Percentiles rank a stretch among this genome's conserved stretches.
Evolutionary conservation across 2,888 invertebrate genomes (phyloP).

Genomic region (Plutella xylostella): DNA sequence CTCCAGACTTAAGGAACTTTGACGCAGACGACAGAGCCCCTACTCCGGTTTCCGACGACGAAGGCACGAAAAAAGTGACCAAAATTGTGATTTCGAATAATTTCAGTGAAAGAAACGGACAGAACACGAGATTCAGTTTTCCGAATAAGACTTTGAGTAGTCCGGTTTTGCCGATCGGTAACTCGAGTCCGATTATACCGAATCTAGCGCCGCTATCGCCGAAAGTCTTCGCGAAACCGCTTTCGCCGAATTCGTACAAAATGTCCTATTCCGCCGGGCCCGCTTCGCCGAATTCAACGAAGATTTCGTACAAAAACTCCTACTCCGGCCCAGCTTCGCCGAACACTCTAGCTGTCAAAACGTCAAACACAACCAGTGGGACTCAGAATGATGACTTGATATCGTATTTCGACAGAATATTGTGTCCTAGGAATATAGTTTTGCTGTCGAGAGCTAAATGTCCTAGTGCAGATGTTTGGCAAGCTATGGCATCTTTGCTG

Average conservation of each 20-base stretch:
- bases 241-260: too few relatives aligned
- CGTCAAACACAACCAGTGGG: constrained; percentile 8
- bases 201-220: too few relatives aligned
- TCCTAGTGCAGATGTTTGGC: constrained; percentile 38
- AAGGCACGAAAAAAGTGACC: constrained; percentile 12
- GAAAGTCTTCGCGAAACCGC: too few relatives aligned
- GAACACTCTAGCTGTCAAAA: neutral
- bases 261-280: neutral
- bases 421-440: constrained; percentile 51
- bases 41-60: constrained; percentile 41
- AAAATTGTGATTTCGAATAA: neutral
- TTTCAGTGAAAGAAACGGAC: neutral
- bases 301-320: neutral
- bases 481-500: constrained; percentile 47
- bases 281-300: neutral
- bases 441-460: constrained; percentile 30
- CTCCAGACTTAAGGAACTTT: constrained; percentile 36
- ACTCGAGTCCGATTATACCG: too few relatives aligned
- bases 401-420: constrained; percentile 44
- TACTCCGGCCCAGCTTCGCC: neutral
- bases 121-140: too few relatives aligned
- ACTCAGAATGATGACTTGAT: constrained; percentile 19
- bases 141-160: too few relatives aligned
- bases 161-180: too few relatives aligned
- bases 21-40: constrained; percentile 32